These are phyloP conservation scores for Madoqua kirkii DNA, from an alignment of 2,113 vertebrate genomes.

Conservation along the genomic window DNA sequence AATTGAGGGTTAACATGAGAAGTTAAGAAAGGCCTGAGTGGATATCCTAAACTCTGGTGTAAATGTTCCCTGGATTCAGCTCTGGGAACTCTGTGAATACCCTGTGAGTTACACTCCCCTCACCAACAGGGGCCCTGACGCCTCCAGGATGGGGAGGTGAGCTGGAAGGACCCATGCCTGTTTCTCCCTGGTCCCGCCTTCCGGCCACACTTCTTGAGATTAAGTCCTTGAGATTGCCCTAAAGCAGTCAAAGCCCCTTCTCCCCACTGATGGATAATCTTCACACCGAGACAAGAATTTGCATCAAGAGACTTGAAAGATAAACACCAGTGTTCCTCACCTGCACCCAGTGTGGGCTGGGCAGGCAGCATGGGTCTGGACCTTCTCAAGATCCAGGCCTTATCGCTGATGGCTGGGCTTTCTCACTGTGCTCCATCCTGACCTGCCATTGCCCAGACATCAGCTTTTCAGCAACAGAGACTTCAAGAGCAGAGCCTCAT, in stretches of 20 bases:
- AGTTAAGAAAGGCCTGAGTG: background rate
- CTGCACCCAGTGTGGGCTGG: background rate
- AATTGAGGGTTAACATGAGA: background rate
- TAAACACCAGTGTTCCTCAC: background rate
- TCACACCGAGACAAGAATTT: background rate
- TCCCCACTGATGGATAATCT: background rate
- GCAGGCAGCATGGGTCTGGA: accelerated
- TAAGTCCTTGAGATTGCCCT: background rate
- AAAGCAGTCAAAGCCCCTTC: background rate
- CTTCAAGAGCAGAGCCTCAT: background rate
- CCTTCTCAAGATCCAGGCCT: background rate
- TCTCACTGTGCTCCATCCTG: accelerated
- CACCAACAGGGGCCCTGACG: accelerated
- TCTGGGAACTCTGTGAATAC: background rate
- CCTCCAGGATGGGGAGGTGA: background rate
- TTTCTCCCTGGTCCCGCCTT: accelerated
- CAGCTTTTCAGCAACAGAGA: background rate
- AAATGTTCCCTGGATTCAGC: background rate
- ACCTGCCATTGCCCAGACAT: background rate
- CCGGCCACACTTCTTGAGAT: accelerated
- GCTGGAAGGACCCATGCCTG: background rate
- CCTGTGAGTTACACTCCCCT: background rate
- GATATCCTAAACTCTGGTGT: background rate
- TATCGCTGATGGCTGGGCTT: background rate
- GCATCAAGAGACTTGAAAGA: background rate